Conservation (phyloP, 2,113 vertebrate genomes). For the Erpornis zantholeuca region DNA sequence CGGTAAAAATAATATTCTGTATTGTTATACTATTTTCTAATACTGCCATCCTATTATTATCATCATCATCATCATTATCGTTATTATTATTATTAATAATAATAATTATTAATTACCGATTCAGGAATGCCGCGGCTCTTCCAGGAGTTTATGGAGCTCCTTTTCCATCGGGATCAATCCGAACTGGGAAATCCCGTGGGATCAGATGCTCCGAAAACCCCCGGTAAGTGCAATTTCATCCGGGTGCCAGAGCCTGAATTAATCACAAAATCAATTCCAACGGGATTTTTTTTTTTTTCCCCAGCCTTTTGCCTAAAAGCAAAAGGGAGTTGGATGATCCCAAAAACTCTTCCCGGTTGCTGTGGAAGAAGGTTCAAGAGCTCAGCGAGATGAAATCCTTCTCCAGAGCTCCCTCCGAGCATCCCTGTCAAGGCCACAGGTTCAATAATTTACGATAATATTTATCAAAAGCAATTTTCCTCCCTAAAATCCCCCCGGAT, state of each 20-base stretch:
- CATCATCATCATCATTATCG: too few species aligned
- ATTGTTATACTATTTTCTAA: neutral
- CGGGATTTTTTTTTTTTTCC: neutral
- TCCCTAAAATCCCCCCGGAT: neutral
- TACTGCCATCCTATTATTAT: neutral
- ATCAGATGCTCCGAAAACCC: neutral
- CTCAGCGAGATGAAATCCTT: neutral
- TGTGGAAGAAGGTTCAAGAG: neutral
- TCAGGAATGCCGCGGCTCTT: neutral
- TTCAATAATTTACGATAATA: neutral
- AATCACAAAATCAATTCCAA: neutral
- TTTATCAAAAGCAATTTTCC: conserved; percentile 29
- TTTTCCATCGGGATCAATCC: neutral
- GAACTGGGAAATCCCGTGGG: neutral
- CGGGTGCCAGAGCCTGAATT: neutral
- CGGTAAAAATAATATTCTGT: neutral
- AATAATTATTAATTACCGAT: neutral
- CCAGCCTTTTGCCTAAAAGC: neutral
- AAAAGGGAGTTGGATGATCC: neutral
- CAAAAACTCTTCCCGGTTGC: neutral
- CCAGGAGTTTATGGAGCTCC: neutral
- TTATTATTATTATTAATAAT: neutral
- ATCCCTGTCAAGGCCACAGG: neutral
- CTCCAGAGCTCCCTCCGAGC: neutral
- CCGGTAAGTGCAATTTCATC: neutral